phyloP scores from a whole-genome alignment of 2,888 invertebrate species.

The Synanthedon andrenaeformis region DNA sequence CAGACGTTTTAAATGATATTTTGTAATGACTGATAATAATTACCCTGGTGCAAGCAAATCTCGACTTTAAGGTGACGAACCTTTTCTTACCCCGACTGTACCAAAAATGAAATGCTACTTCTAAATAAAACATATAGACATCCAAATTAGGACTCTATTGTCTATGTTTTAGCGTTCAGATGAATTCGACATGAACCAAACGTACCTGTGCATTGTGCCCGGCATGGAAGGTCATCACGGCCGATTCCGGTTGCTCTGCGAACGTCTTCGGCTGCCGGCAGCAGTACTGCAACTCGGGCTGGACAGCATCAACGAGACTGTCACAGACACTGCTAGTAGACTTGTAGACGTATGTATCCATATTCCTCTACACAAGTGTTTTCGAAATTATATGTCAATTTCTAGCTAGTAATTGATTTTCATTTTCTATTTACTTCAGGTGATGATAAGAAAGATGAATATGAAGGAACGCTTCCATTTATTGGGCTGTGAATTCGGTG shows the following conservation, averaged over 20 bases:
- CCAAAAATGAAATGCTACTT: no score
- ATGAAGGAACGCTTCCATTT: conserved; percentile 25
- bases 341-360: conserved; percentile 16
- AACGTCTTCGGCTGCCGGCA: conserved; percentile 30
- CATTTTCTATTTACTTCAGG: conserved; percentile 13
- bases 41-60: no score
- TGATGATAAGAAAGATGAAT: conserved; percentile 19
- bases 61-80: no score
- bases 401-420: neutral
- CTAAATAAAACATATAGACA: no score
- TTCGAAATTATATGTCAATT: no score
- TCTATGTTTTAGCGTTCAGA: conserved; percentile 9
- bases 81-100: no score
- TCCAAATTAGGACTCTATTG: no score
- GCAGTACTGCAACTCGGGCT: conserved; percentile 30
- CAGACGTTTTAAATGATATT: no score
- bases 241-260: conserved; percentile 23
- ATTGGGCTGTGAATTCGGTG: conserved; percentile 37
- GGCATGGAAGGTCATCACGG: conserved; percentile 31
- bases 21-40: no score
- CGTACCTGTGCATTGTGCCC: conserved; percentile 29
- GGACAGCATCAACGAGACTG: conserved; percentile 18
- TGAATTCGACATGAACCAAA: conserved; percentile 20
- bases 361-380: neutral
- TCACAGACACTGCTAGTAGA: conserved; percentile 22